Conservation (phyloP, 1,140 invertebrate species). For the Pararge aegeria region DNA sequence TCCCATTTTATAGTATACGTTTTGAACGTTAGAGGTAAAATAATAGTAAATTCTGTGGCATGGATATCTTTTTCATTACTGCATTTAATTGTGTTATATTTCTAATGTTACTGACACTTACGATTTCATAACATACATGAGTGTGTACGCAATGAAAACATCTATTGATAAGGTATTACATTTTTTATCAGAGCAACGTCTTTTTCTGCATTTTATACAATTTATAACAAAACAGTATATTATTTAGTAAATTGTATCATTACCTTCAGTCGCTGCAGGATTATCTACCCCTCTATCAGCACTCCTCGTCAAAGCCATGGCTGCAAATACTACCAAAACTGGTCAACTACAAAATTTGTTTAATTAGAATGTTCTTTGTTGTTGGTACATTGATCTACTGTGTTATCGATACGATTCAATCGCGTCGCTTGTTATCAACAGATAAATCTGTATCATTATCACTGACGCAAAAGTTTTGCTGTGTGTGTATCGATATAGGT, state of each 20-base stretch:
- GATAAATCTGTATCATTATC: constrained; percentile 39
- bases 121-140: too few species aligned
- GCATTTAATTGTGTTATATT: too few species aligned
- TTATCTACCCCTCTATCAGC: constrained; percentile 23
- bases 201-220: too few species aligned
- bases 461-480: background rate
- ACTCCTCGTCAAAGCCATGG: constrained; percentile 8
- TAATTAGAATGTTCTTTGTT: constrained; percentile 36
- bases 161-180: background rate
- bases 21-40: too few species aligned
- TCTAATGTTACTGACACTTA: too few species aligned
- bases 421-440: constrained; percentile 34
- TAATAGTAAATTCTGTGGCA: too few species aligned
- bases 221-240: background rate
- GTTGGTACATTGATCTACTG: constrained; percentile 29
- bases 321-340: background rate
- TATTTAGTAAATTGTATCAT: background rate
- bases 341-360: background rate
- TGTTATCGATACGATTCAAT: constrained; percentile 31
- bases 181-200: too few species aligned
- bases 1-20: too few species aligned
- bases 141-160: background rate
- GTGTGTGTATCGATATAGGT: background rate
- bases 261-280: constrained; percentile 30
- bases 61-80: too few species aligned